Conservation (phyloP, 2,888 invertebrate species). For the Watsonalla binaria region DNA sequence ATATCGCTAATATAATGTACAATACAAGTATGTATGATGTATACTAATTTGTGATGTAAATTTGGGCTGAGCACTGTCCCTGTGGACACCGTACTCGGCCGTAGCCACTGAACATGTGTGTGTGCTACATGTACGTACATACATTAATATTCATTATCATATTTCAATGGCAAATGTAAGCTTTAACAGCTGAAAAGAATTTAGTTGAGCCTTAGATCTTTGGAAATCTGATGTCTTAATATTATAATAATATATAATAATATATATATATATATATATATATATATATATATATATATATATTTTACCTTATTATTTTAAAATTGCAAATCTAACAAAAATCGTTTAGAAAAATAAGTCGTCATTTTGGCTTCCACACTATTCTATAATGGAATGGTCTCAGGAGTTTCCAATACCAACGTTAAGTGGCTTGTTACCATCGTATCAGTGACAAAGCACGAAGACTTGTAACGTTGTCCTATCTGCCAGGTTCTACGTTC, state of each 20-base stretch:
- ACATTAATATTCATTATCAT: conserved; percentile 7
- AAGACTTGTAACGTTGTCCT: conserved; percentile 22
- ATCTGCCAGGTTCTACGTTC: conserved; percentile 5
- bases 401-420: conserved; percentile 60
- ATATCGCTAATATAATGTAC: background rate
- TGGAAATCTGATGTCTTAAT: conserved; percentile 71
- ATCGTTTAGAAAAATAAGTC: conserved; percentile 77
- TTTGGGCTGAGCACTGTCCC: background rate
- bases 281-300: conserved; percentile 74
- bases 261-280: conserved; percentile 72
- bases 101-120: background rate
- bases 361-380: conserved; percentile 75
- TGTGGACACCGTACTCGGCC: background rate
- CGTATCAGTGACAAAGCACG: conserved; percentile 27
- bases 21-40: conserved; percentile 1
- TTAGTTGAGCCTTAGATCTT: conserved; percentile 75
- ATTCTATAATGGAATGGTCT: conserved; percentile 74
- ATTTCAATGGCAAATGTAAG: conserved; percentile 43
- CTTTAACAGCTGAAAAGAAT: conserved; percentile 51
- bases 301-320: conserved; percentile 59
- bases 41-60: background rate
- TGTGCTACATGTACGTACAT: conserved; percentile 11
- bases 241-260: conserved; percentile 39
- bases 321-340: conserved; percentile 73
- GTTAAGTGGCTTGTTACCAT: conserved; percentile 43